phyloP scores from a whole-genome alignment of 2,888 invertebrate species.

The Hyposoter didymator region DNA sequence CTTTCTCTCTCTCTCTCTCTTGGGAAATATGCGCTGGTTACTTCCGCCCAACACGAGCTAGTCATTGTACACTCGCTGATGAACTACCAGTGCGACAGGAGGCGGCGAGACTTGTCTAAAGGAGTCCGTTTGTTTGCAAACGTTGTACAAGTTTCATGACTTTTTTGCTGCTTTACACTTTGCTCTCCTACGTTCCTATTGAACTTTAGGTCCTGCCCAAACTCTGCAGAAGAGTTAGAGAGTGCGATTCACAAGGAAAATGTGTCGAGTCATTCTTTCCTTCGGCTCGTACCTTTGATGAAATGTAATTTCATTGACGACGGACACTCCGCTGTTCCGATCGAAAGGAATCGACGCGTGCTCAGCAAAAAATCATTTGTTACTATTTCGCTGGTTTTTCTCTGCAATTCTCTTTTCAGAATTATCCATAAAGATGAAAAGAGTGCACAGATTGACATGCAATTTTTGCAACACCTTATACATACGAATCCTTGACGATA shows the following conservation, averaged over 20 bases:
- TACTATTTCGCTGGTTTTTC: too few relatives aligned
- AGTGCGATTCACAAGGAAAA: background rate
- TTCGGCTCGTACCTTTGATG: background rate
- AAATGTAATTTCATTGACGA: background rate
- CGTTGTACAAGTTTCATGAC: conserved; percentile 28
- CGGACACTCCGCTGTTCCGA: background rate
- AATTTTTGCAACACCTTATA: conserved; percentile 21
- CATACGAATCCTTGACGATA: conserved; percentile 38
- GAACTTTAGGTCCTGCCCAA: background rate
- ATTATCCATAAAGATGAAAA: background rate
- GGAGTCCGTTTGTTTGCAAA: background rate
- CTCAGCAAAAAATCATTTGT: too few relatives aligned
- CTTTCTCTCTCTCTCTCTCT: conserved; percentile 31
- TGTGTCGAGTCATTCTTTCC: background rate
- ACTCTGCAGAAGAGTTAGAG: background rate
- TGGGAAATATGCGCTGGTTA: conserved; percentile 52
- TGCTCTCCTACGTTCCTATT: background rate
- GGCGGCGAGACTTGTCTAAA: conserved; percentile 13
- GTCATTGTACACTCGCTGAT: conserved; percentile 31
- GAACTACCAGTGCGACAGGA: background rate
- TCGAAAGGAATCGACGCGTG: background rate
- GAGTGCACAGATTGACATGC: background rate
- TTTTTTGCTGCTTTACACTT: conserved; percentile 12
- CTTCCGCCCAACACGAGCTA: conserved; percentile 50
- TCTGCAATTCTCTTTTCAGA: background rate